phyloP scores from a whole-genome alignment of 2,797 vertebrate genomes.

The Lacerta agilis region DNA sequence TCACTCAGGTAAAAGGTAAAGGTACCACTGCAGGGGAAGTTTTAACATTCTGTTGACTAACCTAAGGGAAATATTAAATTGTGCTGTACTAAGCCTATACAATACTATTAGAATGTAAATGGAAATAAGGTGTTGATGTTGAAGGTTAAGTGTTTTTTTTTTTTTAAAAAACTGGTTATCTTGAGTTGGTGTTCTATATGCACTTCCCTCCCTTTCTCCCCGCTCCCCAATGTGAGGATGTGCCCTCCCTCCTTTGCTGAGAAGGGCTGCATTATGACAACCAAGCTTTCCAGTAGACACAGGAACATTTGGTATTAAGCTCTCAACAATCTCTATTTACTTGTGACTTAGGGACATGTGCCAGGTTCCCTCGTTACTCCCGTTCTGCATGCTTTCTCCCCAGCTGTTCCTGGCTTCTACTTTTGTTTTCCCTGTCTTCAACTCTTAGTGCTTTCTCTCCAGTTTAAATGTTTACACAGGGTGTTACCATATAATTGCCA shows the following conservation, averaged over 20 bases:
- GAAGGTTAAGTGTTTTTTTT: not conserved
- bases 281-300: not conserved
- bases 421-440: not conserved
- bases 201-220: no score
- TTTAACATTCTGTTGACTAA: not conserved
- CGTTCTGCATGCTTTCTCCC: not conserved
- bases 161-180: not conserved
- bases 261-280: not conserved
- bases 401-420: not conserved
- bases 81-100: not conserved
- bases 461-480: not conserved
- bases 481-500: not conserved
- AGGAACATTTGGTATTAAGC: not conserved
- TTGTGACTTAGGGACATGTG: not conserved
- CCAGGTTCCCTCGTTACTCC: not conserved
- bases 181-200: not conserved
- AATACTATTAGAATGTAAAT: not conserved
- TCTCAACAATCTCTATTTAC: not conserved
- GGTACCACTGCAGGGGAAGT: not conserved
- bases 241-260: not conserved
- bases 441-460: not conserved
- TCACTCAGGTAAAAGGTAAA: not conserved
- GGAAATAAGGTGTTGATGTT: not conserved
- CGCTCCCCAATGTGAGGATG: not conserved
- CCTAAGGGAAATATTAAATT: not conserved